phyloP scores from a whole-genome alignment of 2,888 invertebrate genomes.

The Sarcophaga carnaria region DNA sequence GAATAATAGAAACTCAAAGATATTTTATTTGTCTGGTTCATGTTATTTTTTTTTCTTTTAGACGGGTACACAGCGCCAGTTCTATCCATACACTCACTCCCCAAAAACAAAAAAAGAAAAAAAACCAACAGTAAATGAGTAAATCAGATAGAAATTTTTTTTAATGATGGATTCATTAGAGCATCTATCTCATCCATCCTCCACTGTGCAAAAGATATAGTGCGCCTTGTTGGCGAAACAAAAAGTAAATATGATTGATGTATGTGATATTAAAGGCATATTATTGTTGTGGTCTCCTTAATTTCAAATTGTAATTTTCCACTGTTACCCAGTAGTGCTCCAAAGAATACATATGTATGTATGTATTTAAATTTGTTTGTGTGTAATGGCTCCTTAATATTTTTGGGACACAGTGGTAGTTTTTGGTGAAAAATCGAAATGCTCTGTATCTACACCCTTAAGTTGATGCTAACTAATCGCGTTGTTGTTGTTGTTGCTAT shows the following conservation, averaged over 20 bases:
- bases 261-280: too few relatives aligned
- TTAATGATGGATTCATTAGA: constrained; percentile 15
- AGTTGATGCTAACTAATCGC: constrained; percentile 26
- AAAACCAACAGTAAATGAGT: constrained; percentile 39
- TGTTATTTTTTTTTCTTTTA: neutral
- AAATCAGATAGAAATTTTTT: neutral
- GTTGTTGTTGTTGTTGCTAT: constrained; percentile 21
- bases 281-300: too few relatives aligned
- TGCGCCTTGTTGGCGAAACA: constrained; percentile 47
- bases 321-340: neutral
- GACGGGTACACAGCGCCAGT: neutral
- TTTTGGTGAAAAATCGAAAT: constrained; percentile 69
- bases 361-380: constrained; percentile 3
- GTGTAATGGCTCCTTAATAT: neutral
- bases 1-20: constrained; percentile 60
- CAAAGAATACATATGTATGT: neutral
- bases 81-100: neutral
- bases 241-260: neutral
- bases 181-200: constrained; percentile 34
- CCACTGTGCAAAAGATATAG: constrained; percentile 9
- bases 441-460: constrained; percentile 54
- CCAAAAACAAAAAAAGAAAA: constrained; percentile 16
- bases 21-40: constrained; percentile 41
- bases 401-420: neutral
- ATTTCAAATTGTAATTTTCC: too few relatives aligned